These are phyloP conservation scores for Myotis daubentonii DNA, from an alignment of 2,797 vertebrate species.

Conservation along the genomic window DNA sequence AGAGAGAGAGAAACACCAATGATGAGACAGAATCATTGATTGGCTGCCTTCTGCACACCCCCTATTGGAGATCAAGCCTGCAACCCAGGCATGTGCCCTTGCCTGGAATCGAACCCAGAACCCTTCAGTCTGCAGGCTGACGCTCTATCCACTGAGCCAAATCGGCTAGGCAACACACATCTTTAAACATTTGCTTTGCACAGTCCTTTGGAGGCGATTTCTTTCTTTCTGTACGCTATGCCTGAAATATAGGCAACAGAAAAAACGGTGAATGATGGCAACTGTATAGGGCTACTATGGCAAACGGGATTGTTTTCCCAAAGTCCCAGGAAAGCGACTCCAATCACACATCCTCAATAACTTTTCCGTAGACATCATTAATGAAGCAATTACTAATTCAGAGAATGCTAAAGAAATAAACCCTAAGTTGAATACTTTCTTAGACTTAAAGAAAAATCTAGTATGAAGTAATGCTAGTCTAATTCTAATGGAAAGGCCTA, in stretches of 20 bases:
- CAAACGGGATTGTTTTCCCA: background rate
- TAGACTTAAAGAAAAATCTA: background rate
- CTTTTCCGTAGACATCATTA: background rate
- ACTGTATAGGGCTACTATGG: background rate
- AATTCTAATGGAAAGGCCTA: background rate
- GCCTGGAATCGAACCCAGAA: too few relatives aligned
- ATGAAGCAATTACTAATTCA: background rate
- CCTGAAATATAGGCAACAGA: constrained; percentile 6
- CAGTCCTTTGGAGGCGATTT: background rate
- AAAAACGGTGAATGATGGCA: background rate
- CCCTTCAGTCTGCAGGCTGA: too few relatives aligned
- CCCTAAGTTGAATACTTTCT: background rate
- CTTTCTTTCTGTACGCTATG: background rate
- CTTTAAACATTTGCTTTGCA: background rate
- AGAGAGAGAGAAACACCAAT: too few relatives aligned
- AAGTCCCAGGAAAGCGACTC: background rate
- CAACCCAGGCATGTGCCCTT: too few relatives aligned
- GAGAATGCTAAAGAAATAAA: background rate
- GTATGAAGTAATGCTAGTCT: background rate
- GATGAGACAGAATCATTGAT: too few relatives aligned
- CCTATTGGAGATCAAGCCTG: too few relatives aligned
- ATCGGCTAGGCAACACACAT: background rate
- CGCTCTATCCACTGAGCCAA: too few relatives aligned
- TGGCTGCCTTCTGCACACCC: too few relatives aligned
- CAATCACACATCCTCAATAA: background rate